These are phyloP conservation scores for Tethea ocularis DNA, from an alignment of 2,888 invertebrate genomes.

Conservation along the genomic window DNA sequence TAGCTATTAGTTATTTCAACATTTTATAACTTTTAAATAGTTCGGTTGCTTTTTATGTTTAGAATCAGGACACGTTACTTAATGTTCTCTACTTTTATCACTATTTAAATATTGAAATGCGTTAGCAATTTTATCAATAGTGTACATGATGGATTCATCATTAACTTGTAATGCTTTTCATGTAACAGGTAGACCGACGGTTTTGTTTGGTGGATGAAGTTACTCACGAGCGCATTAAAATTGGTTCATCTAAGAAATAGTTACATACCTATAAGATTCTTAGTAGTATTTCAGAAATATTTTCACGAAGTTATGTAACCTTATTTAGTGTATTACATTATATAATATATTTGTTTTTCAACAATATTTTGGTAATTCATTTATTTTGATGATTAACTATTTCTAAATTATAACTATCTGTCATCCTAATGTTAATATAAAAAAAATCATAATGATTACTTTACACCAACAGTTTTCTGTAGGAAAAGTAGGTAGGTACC, in stretches of 20 bases:
- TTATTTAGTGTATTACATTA: too few species aligned
- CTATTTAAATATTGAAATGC: constrained; percentile 13
- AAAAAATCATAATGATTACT: too few species aligned
- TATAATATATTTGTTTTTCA: neutral
- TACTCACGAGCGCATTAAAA: constrained; percentile 32
- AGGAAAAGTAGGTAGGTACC: too few species aligned
- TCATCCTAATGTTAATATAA: too few species aligned
- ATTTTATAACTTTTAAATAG: neutral
- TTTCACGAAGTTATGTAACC: neutral
- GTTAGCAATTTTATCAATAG: constrained; percentile 22
- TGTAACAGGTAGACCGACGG: constrained; percentile 30
- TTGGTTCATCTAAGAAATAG: constrained; percentile 34
- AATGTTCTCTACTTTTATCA: neutral
- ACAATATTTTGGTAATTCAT: neutral
- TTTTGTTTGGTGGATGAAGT: constrained; percentile 37
- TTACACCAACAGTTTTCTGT: too few species aligned
- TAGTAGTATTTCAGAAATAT: neutral
- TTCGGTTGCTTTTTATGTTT: neutral
- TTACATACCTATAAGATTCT: neutral
- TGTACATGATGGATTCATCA: constrained; percentile 38
- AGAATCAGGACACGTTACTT: neutral
- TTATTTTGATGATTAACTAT: too few species aligned
- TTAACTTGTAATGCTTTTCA: constrained; percentile 26
- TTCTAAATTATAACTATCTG: too few species aligned
- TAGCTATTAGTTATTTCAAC: neutral